Percentiles rank a stretch among this genome's conserved stretches.
These are phyloP conservation scores for Tenrec ecaudatus DNA, from an alignment of 2,113 vertebrate species.

Conservation along the genomic window DNA sequence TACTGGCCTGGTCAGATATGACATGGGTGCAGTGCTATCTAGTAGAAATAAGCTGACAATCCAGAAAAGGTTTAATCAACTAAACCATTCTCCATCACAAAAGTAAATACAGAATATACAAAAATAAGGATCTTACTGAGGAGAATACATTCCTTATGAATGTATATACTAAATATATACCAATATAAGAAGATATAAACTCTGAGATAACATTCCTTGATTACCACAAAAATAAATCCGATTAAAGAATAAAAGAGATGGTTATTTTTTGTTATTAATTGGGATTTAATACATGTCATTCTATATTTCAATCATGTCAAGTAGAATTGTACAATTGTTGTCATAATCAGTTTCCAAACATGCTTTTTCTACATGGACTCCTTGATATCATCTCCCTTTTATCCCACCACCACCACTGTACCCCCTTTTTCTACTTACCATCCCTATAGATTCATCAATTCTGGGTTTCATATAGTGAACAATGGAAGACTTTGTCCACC, in stretches of 20 bases:
- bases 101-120: neutral
- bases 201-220: neutral
- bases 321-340: too few species aligned
- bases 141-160: neutral
- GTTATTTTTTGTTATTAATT: too few species aligned
- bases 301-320: too few species aligned
- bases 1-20: neutral
- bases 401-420: too few species aligned
- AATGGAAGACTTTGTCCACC: too few species aligned
- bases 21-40: neutral
- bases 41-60: neutral
- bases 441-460: too few species aligned
- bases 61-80: neutral
- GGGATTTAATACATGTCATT: too few species aligned
- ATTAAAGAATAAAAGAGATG: neutral
- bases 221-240: constrained; percentile 11
- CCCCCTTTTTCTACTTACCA: too few species aligned
- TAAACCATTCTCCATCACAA: neutral
- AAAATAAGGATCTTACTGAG: neutral
- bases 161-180: neutral
- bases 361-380: too few species aligned
- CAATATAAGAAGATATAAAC: constrained; percentile 21
- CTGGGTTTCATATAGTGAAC: too few species aligned
- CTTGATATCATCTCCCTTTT: too few species aligned
- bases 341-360: too few species aligned